Percentiles rank a stretch among this genome's conserved stretches.
Evolutionary conservation across 2,888 invertebrate genomes (phyloP).

Genomic region (Stenodema calcarata): DNA sequence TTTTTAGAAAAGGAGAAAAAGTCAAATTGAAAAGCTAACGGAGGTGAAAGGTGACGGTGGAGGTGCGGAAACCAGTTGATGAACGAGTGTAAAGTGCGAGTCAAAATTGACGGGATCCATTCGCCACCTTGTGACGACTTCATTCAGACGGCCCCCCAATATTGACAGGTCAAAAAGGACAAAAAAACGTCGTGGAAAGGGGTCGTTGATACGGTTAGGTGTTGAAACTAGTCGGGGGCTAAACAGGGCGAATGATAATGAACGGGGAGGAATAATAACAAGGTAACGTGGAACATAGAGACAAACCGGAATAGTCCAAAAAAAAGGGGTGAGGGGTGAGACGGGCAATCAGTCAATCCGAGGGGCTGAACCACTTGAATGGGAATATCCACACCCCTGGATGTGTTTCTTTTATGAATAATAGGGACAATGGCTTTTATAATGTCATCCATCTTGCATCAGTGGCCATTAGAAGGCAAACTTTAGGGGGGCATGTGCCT

Average conservation of each 20-base stretch:
- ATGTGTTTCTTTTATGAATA: neutral
- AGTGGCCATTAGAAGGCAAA: conserved; percentile 19
- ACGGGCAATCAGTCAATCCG: conserved; percentile 13
- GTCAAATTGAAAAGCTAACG: too few species aligned
- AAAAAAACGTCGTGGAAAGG: too few species aligned
- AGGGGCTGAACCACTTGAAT: neutral
- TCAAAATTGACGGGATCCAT: neutral
- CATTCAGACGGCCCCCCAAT: neutral
- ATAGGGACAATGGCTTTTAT: conserved; percentile 21
- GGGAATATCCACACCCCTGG: neutral
- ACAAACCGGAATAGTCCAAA: neutral
- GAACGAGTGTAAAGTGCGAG: too few species aligned
- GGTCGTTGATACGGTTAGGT: neutral
- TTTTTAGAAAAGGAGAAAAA: too few species aligned
- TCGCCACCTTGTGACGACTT: neutral
- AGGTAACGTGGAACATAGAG: neutral
- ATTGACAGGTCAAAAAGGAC: neutral
- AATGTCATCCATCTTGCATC: conserved; percentile 34
- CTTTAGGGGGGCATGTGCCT: conserved; percentile 1
- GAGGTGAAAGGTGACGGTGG: too few species aligned
- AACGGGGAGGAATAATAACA: neutral
- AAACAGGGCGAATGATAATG: neutral
- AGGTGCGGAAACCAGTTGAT: too few species aligned
- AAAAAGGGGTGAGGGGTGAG: neutral
- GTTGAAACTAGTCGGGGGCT: neutral